Evolutionary conservation across 2,888 invertebrate genomes (phyloP).

Genomic region (Drosophila anceps): DNA sequence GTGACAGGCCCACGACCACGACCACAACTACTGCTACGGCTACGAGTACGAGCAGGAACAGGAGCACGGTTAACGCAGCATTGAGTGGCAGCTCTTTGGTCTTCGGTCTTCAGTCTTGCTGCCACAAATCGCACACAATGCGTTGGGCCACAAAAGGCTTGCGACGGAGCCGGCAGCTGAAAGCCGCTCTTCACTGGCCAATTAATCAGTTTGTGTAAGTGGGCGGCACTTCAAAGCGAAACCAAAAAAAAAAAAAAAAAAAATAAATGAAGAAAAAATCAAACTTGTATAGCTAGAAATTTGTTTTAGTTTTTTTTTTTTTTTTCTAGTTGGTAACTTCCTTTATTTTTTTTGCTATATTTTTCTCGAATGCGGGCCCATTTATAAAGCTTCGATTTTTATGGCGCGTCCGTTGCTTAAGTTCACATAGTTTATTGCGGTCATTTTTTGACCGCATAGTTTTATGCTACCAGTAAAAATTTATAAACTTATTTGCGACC

Average conservation of each 20-base stretch:
- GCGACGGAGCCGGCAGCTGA: conserved; percentile 9
- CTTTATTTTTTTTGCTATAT: conserved; percentile 18
- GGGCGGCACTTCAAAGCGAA: conserved; percentile 53
- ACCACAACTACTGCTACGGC: conserved; percentile 1
- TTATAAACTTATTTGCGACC: conserved; percentile 70
- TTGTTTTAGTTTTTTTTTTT: conserved; percentile 26
- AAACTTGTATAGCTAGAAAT: conserved; percentile 36
- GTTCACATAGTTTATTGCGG: conserved; percentile 64
- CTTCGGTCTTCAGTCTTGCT: conserved; percentile 20
- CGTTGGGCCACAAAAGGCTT: conserved; percentile 43
- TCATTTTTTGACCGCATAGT: conserved; percentile 51
- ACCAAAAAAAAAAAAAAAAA: conserved; percentile 14
- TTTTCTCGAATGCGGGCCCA: conserved; percentile 51
- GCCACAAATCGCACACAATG: conserved; percentile 52
- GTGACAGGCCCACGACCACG: conserved; percentile 27
- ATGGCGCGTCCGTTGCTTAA: conserved; percentile 55
- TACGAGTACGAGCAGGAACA: background rate
- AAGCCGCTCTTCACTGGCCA: conserved; percentile 62
- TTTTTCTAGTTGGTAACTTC: conserved; percentile 7
- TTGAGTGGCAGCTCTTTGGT: conserved; percentile 25
- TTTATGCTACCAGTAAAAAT: conserved; percentile 66
- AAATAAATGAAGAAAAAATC: conserved; percentile 28
- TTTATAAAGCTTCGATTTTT: conserved; percentile 76
- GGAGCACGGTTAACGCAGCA: conserved; percentile 4
- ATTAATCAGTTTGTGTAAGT: conserved; percentile 74